Evolutionary conservation across 1,140 invertebrate genomes (phyloP), one percentile per base, ranked within the genome.

Genomic region (Ridgeia piscesae): DNA sequence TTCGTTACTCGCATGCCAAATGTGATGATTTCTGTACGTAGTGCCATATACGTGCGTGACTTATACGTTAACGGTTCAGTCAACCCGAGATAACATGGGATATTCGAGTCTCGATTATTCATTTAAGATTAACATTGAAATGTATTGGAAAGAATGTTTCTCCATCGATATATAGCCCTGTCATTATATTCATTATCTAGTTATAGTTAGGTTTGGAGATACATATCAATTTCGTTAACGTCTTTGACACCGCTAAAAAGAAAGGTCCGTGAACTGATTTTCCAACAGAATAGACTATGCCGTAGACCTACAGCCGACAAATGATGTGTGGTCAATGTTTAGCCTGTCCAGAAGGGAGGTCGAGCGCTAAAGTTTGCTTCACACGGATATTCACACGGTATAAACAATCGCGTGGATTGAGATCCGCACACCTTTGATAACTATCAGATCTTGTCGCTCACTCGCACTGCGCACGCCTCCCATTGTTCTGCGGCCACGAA

Each of bases 311-410:
- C 58, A 31, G 58, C 4, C 58, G 27, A 21, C 58, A 0, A 17
- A 77, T 77, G 14, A 31, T 77, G 58, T 77, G 58, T 1, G 58
- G 58, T 77, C 8, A 21, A 77, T 21, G 58, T 27, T 77, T 77
- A 31, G 58, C 58, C 27, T 77, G 58, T 77, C 58, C 58, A 77
- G 58, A 77, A 77, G 58, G 27, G 58, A 14, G 58, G 42, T 9
- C 58, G 58, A 77, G 58, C 27, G 58, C 58, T 77, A 77, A 77
- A 9, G 58, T 31, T 21, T 21, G 58, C 58, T 77, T 2, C 58
- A 77, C 58, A 77, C 58, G 58, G 58, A 77, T 77, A 77, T 77
- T 77, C 58, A 77, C 58, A 77, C 58, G 58, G 58, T 77, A 77
- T 77, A 77, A 77, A 77, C 58, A 77, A 77, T 77, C 58, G 58